Evolutionary conservation across 1,140 invertebrate species (phyloP).

Genomic region (Brachystomella parvula): DNA sequence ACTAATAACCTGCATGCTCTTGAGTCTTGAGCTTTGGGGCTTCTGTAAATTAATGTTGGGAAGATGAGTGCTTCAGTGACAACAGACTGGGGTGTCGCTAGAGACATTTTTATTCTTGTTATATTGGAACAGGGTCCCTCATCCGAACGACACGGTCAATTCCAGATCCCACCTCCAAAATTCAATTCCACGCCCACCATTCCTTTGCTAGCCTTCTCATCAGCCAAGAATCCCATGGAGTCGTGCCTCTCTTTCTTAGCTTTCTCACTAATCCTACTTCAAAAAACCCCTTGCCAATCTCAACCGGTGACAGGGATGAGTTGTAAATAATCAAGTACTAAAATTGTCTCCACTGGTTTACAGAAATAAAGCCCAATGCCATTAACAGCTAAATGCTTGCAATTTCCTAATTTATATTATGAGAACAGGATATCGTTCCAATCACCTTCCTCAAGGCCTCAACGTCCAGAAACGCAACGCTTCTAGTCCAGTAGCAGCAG

Average conservation of each 20-base stretch:
- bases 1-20: background rate
- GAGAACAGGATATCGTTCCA: background rate
- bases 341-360: too few relatives aligned
- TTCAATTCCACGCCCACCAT: background rate
- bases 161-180: background rate
- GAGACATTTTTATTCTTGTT: background rate
- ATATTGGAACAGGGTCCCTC: background rate
- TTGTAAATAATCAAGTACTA: background rate
- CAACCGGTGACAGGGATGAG: constrained; percentile 3
- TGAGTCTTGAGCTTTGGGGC: background rate
- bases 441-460: background rate
- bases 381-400: background rate
- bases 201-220: background rate
- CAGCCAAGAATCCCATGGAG: background rate
- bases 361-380: too few relatives aligned
- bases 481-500: background rate
- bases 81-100: background rate
- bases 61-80: background rate
- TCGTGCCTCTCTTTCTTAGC: background rate
- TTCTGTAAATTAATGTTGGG: background rate
- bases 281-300: background rate
- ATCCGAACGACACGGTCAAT: background rate
- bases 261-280: background rate
- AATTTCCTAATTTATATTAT: background rate
- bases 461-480: background rate